Evolutionary conservation across 2,888 invertebrate species (phyloP), one percentile per base, ranked within the genome.

Genomic region (Gymnocheta viridis): DNA sequence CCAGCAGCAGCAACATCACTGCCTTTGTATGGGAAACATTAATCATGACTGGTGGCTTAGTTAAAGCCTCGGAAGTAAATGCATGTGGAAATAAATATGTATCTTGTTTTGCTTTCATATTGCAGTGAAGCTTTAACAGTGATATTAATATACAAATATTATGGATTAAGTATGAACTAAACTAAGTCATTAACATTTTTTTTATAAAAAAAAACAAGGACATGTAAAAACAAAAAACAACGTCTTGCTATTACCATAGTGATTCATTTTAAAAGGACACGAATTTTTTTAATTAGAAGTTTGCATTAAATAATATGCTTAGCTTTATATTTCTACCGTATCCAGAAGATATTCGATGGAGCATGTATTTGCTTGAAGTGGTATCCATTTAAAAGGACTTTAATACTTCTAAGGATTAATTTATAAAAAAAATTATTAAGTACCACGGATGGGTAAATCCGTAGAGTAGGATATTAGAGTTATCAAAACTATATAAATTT

Each of bases 21-120:
- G 56, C 10, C 17, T 19, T n/a, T 32, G 14, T 70, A n/a, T 44
- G 54, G 35, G 19, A 64, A 70, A 49, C 51, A 83, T 83, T 83
- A 80, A 80, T 83, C 80, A 80, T 66, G 66, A 41, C 51, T 62
- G 24, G 62, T 79, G 38, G 38, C 76, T 83, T 76, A 80, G 58
- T 51, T 51, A 60, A 80, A 80, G 70, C 76, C 80, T 54, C 58
- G 38, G n/a, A 7, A 24, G 64, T 54, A 54, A 70, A 80, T 67
- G 64, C 10, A 38, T 64, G 29, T 38, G 58, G 17, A 64, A 67
- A 24, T 60, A 17, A 19, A 14, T 49, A 41, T 76, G 29, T 22
- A 4, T 27, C n/a, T 29, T 27, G 14, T 2, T 56, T 12, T 6
- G 9, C 4, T 47, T 47, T 19, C 38, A 12, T 17, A 10, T 27